Evolutionary conservation across 1,140 invertebrate species (phyloP), one percentile per base, ranked within the genome.

Genomic region (Acromyrmex charruanus): DNA sequence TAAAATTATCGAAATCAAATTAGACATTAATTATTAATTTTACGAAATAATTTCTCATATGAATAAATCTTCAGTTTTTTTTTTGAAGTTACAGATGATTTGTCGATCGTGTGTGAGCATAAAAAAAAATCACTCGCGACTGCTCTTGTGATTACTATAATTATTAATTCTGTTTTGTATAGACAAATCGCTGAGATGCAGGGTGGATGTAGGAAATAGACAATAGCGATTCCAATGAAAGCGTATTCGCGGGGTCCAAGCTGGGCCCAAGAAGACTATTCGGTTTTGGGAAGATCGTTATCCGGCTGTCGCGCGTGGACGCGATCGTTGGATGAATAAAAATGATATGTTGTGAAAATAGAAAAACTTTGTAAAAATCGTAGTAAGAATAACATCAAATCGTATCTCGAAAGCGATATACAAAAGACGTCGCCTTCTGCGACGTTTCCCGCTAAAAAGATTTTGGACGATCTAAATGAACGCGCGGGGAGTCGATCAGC

Each of bases 341-440:
- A 89, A 84, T 82, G 77, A 90, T 90, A 89, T 79, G 61, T 75
- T 58, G 44, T 84, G 66, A 86, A 81, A 82, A 77, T 90, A 81
- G 84, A 90, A 84, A 61, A 74, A 10, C 10, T 87, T 84, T 84
- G 28, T 89, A 90, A 87, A 90, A 87, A 87, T 74, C 35, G 77
- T 82, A 86, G 80, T 88, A 88, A 82, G 75, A 86, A 88, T 86
- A 90, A 90, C 75, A 75, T 59, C 31, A 71, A 75, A 53, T 35
- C 21, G 71, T 81, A 72, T 79, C 35, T 82, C 49, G 39, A 71
- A 85, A 85, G 74, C 75, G 84, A 88, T 39, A 88, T 39, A 51
- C 72, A 77, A 61, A 51, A 61, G 49, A 39, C 39, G 66, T 14
- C 82, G 58, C 12, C 39, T 51, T 31, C 18, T 25, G 51, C 35